These are phyloP conservation scores for Aulostomus chinensis DNA, from an alignment of 2,797 vertebrate genomes.

Conservation along the genomic window DNA sequence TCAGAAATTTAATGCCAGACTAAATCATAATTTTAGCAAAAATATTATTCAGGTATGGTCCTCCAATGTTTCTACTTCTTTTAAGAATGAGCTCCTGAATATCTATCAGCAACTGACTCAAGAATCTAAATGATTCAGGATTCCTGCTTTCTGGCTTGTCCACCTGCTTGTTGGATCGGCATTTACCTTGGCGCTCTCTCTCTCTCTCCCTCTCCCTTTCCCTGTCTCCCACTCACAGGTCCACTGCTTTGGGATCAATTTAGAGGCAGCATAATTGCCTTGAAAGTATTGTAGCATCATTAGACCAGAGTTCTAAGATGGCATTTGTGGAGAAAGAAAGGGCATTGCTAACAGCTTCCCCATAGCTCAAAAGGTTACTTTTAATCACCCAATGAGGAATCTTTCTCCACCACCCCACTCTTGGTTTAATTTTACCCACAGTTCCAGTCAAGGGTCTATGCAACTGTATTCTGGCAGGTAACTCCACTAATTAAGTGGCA, in stretches of 20 bases:
- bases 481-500: slow-evolving; percentile 66
- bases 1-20: too few relatives aligned
- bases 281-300: slow-evolving; percentile 84
- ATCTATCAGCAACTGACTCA: slow-evolving; percentile 37
- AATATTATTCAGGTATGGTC: too few relatives aligned
- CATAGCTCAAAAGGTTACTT: slow-evolving; percentile 84
- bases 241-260: slow-evolving; percentile 81
- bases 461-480: slow-evolving; percentile 25
- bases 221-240: slow-evolving; percentile 52
- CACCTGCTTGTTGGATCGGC: slow-evolving; percentile 43
- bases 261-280: slow-evolving; percentile 80
- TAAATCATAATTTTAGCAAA: too few relatives aligned
- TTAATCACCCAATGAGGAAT: slow-evolving; percentile 84
- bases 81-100: slow-evolving; percentile 14
- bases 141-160: slow-evolving; percentile 25
- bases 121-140: slow-evolving; percentile 40
- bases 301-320: slow-evolving; percentile 79
- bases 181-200: slow-evolving; percentile 35
- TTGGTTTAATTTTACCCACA: slow-evolving; percentile 56
- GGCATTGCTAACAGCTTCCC: slow-evolving; percentile 83
- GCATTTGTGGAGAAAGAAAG: slow-evolving; percentile 84
- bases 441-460: slow-evolving; percentile 40
- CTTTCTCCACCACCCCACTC: slow-evolving; percentile 47
- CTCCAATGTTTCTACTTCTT: neutral
- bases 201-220: slow-evolving; percentile 21